phyloP scores from a whole-genome alignment of 2,113 vertebrate species.

The Oostethus manadensis region DNA sequence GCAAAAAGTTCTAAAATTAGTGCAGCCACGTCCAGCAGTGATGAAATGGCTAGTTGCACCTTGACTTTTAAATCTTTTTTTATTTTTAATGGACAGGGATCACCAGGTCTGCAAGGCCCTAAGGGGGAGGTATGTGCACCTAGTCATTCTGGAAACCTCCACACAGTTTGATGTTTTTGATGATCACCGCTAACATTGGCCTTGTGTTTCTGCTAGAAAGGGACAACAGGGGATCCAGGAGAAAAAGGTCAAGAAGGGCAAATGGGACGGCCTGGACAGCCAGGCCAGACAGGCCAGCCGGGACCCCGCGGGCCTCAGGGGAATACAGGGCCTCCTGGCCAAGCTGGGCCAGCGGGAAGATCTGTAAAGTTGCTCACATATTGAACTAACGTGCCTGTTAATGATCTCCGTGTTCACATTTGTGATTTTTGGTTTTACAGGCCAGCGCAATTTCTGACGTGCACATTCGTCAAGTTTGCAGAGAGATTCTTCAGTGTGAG shows the following conservation, averaged over 20 bases:
- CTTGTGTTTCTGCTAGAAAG: constrained; percentile 78
- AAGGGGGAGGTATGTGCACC: constrained; percentile 84
- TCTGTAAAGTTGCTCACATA: constrained; percentile 74
- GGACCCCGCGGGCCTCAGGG: constrained; percentile 80
- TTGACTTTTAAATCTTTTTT: constrained; percentile 6
- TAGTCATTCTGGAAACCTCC: neutral
- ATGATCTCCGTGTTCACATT: neutral
- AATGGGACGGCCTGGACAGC: constrained; percentile 79
- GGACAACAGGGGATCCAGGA: constrained; percentile 84
- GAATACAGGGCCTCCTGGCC: constrained; percentile 74
- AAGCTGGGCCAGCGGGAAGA: constrained; percentile 82
- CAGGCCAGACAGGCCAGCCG: constrained; percentile 74
- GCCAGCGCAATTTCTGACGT: constrained; percentile 83
- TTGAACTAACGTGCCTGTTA: neutral
- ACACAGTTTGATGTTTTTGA: neutral
- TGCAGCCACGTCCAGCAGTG: too few relatives aligned
- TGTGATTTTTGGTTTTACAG: constrained; percentile 55
- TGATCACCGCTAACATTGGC: constrained; percentile 31
- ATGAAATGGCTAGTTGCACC: neutral
- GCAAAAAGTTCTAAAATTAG: too few relatives aligned
- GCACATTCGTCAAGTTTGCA: constrained; percentile 90
- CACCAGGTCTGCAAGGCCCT: constrained; percentile 72
- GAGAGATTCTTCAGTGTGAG: constrained; percentile 88
- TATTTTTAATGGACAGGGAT: constrained; percentile 74
- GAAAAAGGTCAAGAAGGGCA: constrained; percentile 77